A percentile compares a stretch with the other conserved stretches of the same genome.
Conservation (phyloP, 1,140 invertebrate species). For the Bursaphelenchus mucronatus region DNA sequence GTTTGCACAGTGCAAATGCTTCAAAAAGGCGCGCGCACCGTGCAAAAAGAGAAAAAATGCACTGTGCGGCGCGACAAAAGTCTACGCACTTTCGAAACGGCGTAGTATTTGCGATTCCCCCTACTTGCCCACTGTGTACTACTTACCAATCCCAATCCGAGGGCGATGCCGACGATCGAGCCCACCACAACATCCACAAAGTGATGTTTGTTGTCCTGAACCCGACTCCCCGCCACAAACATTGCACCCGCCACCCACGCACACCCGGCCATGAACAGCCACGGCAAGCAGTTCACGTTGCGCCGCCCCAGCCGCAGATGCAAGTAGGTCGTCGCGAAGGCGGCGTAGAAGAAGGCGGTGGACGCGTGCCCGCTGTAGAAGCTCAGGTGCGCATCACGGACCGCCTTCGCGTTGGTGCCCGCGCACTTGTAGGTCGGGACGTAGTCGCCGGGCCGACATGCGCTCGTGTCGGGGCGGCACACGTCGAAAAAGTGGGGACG, state of each 20-base stretch:
- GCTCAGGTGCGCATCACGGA: conserved; percentile 19
- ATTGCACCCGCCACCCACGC: conserved; percentile 14
- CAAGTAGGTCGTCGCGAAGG: conserved; percentile 20
- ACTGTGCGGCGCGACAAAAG: too few relatives aligned
- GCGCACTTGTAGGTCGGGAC: conserved; percentile 61
- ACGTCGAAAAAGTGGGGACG: conserved; percentile 73
- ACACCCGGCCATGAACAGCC: conserved; percentile 15
- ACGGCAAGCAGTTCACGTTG: conserved; percentile 15
- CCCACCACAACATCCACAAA: conserved; percentile 13
- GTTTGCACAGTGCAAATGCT: too few relatives aligned
- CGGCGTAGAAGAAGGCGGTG: conserved; percentile 22
- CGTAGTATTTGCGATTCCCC: too few relatives aligned
- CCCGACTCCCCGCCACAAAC: conserved; percentile 22
- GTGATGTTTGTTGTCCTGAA: conserved; percentile 29
- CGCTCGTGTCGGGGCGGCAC: conserved; percentile 63
- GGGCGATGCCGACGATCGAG: conserved; percentile 15
- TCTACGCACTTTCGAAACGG: too few relatives aligned
- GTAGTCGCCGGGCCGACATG: conserved; percentile 54
- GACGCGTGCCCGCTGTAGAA: conserved; percentile 23
- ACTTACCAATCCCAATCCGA: conserved; percentile 5
- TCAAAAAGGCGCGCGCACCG: too few relatives aligned
- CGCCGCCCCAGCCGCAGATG: conserved; percentile 8
- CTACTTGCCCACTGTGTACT: too few relatives aligned
- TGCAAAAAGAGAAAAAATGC: too few relatives aligned
- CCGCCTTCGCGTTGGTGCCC: conserved; percentile 35